Percentiles rank a stretch among this genome's conserved stretches.
These are phyloP conservation scores for Oryzias melastigma DNA, from an alignment of 2,113 vertebrate species.

Conservation along the genomic window DNA sequence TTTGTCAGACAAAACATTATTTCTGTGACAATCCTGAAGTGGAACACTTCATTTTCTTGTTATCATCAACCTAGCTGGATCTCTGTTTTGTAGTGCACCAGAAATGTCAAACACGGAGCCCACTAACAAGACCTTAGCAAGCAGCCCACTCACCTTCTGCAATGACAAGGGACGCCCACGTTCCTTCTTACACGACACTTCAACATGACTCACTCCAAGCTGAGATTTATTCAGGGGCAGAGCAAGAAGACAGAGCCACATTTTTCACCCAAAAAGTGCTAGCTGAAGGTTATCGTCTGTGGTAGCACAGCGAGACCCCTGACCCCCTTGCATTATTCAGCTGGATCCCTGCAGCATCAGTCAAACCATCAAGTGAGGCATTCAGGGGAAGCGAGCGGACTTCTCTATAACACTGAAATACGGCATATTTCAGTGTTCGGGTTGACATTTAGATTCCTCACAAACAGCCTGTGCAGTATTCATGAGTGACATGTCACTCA, in stretches of 20 bases:
- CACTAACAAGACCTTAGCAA: constrained; percentile 58
- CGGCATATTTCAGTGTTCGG: neutral
- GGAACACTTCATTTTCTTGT: constrained; percentile 5
- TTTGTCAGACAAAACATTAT: constrained; percentile 47
- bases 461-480: too few species aligned
- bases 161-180: constrained; percentile 41
- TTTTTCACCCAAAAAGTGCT: constrained; percentile 25
- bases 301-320: constrained; percentile 7
- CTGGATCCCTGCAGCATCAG: constrained; percentile 8
- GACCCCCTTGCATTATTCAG: constrained; percentile 49
- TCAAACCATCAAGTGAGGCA: constrained; percentile 3
- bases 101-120: constrained; percentile 45
- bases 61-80: constrained; percentile 31
- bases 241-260: constrained; percentile 30
- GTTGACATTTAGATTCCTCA: neutral
- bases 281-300: constrained; percentile 9
- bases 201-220: constrained; percentile 17
- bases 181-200: constrained; percentile 17
- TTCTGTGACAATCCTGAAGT: constrained; percentile 22
- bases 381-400: neutral
- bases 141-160: constrained; percentile 48
- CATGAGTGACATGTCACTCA: too few species aligned
- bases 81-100: constrained; percentile 26
- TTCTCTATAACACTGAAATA: neutral
- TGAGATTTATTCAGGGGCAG: constrained; percentile 23